These are phyloP conservation scores for Staurois parvus DNA, from an alignment of 2,797 vertebrate genomes.

Conservation along the genomic window DNA sequence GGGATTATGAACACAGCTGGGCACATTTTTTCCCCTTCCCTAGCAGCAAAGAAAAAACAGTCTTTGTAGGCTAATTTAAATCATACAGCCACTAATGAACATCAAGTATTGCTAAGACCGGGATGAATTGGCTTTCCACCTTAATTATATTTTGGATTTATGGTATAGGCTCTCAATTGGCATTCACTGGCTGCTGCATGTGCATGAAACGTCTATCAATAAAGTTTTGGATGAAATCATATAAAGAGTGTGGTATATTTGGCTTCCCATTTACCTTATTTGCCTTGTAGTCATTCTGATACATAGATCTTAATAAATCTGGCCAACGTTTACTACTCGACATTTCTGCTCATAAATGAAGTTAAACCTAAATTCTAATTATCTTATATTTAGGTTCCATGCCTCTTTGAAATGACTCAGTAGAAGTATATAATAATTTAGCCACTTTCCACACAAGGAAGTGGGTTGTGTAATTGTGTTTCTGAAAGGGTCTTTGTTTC, in stretches of 20 bases:
- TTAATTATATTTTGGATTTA: constrained; percentile 20
- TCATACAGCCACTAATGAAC: constrained; percentile 31
- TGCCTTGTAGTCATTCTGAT: neutral
- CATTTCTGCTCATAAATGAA: neutral
- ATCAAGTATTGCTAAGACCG: constrained; percentile 17
- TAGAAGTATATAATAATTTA: neutral
- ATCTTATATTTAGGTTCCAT: neutral
- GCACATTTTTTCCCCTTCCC: neutral
- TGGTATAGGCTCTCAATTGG: constrained; percentile 16
- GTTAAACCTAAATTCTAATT: neutral
- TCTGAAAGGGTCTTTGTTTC: too few species aligned
- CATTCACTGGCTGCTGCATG: constrained; percentile 17
- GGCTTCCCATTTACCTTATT: neutral
- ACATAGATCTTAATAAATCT: constrained; percentile 11
- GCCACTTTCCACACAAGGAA: too few species aligned
- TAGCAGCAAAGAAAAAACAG: neutral
- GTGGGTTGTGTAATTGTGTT: neutral
- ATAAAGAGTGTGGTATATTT: neutral
- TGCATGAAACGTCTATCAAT: constrained; percentile 17
- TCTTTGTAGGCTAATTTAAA: constrained; percentile 47
- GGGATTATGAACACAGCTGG: constrained; percentile 51
- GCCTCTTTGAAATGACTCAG: neutral
- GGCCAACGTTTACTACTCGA: neutral
- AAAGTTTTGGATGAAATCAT: constrained; percentile 7
- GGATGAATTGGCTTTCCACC: neutral